Percentiles rank a stretch among this genome's conserved stretches.
Evolutionary conservation across 2,113 vertebrate genomes (phyloP).

Genomic region (Caranx ignobilis): DNA sequence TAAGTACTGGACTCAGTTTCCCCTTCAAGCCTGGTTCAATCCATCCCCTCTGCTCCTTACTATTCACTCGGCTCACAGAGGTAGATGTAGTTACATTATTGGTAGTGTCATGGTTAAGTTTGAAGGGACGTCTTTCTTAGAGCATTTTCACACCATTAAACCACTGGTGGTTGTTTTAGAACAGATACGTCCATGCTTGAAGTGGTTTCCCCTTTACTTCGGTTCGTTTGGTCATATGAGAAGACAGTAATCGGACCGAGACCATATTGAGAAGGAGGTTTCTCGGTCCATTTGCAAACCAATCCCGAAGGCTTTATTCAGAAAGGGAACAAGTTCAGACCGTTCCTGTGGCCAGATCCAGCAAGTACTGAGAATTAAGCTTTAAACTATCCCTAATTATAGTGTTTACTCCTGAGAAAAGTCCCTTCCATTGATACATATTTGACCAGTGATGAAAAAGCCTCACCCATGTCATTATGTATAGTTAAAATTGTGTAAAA

Average conservation of each 20-base stretch:
- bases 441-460: constrained; percentile 1
- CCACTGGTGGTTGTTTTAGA: background rate
- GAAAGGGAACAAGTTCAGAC: constrained; percentile 26
- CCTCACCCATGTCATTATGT: background rate
- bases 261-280: constrained; percentile 51
- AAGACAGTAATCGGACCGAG: constrained; percentile 46
- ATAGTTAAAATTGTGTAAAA: background rate
- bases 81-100: background rate
- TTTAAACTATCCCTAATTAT: constrained; percentile 23
- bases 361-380: background rate
- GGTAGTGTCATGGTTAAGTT: constrained; percentile 14
- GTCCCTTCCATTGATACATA: constrained; percentile 2
- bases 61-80: background rate
- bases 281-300: constrained; percentile 52
- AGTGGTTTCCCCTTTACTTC: constrained; percentile 37
- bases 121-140: background rate
- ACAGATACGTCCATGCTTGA: constrained; percentile 16
- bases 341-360: constrained; percentile 2
- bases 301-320: constrained; percentile 34
- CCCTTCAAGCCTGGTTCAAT: background rate
- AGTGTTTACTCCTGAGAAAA: constrained; percentile 10
- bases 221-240: constrained; percentile 50
- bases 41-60: constrained; percentile 5
- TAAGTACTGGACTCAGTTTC: constrained; percentile 84
- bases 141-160: constrained; percentile 14